Conservation (phyloP, 2,797 vertebrate species). For the Taeniopygia guttata region DNA sequence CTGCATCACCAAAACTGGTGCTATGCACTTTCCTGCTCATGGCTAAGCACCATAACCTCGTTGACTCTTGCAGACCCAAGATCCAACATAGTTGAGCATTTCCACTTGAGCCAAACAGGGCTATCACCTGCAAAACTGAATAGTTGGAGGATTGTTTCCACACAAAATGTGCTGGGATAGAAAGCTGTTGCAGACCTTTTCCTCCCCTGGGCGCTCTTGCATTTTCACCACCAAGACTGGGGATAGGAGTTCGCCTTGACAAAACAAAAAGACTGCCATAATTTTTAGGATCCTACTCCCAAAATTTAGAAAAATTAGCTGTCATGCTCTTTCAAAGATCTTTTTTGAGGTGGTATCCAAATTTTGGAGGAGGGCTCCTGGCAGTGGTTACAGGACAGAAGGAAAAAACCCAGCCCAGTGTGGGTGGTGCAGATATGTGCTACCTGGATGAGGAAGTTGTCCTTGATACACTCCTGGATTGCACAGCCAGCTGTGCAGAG, state of each 20-base stretch:
- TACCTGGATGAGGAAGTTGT: not conserved
- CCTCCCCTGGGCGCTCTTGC: not conserved
- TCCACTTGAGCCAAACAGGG: not conserved
- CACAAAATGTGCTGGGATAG: not conserved
- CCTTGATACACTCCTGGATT: not conserved
- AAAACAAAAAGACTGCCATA: not conserved
- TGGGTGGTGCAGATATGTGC: not conserved
- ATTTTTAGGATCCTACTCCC: not conserved
- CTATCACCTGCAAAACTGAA: not conserved
- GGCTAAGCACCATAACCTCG: fast-evolving
- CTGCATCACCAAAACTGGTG: not conserved
- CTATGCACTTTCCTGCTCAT: not conserved
- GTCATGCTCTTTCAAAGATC: not conserved
- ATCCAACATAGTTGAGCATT: not conserved
- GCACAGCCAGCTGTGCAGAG: not conserved
- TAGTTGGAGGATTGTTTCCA: not conserved
- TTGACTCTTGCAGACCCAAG: not conserved
- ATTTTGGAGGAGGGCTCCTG: not conserved
- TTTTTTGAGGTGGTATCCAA: not conserved
- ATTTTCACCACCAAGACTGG: not conserved
- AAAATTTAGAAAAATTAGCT: not conserved
- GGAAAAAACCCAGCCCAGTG: not conserved
- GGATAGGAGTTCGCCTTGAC: no score
- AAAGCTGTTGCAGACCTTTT: not conserved
- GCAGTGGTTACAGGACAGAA: not conserved